Percentiles rank a stretch among this genome's conserved stretches.
Evolutionary conservation across 2,888 invertebrate species (phyloP).

Genomic region (Polyommatus icarus): DNA sequence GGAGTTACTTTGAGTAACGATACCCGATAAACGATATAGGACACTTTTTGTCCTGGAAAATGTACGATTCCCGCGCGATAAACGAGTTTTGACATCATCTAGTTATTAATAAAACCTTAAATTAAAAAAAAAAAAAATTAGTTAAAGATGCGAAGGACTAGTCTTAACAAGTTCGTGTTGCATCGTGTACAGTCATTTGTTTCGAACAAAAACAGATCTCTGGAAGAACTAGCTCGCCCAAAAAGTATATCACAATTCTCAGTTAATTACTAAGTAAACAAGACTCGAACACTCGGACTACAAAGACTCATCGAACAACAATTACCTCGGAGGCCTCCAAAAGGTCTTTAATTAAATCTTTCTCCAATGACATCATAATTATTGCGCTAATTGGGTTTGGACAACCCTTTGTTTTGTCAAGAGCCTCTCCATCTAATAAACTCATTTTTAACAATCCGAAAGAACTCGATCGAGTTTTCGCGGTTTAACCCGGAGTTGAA

Average conservation of each 20-base stretch:
- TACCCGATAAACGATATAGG: too few species aligned
- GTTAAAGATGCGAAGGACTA: not conserved
- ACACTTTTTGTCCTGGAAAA: too few species aligned
- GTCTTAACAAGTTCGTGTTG: not conserved
- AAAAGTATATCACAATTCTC: slow-evolving; percentile 44
- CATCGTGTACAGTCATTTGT: not conserved
- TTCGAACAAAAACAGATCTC: not conserved
- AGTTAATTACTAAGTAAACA: slow-evolving; percentile 68
- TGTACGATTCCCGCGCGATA: too few species aligned
- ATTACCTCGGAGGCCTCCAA: slow-evolving; percentile 75
- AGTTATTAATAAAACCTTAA: too few species aligned
- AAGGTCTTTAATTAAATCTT: slow-evolving; percentile 80
- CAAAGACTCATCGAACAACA: slow-evolving; percentile 78
- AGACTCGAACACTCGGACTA: slow-evolving; percentile 64
- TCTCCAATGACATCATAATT: slow-evolving; percentile 80
- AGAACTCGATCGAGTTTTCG: slow-evolving; percentile 13
- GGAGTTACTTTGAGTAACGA: too few species aligned
- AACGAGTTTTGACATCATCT: too few species aligned
- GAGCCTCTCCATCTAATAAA: slow-evolving; percentile 65
- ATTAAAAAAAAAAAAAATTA: too few species aligned
- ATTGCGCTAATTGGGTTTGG: slow-evolving; percentile 74
- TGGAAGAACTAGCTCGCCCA: slow-evolving; percentile 35
- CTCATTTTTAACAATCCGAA: slow-evolving; percentile 50
- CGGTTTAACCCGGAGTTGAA: not conserved
- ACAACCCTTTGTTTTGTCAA: slow-evolving; percentile 73